Evolutionary conservation across 2,113 vertebrate genomes (phyloP), one percentile per base, ranked within the genome.

Genomic region (Platysternon megacephalum): DNA sequence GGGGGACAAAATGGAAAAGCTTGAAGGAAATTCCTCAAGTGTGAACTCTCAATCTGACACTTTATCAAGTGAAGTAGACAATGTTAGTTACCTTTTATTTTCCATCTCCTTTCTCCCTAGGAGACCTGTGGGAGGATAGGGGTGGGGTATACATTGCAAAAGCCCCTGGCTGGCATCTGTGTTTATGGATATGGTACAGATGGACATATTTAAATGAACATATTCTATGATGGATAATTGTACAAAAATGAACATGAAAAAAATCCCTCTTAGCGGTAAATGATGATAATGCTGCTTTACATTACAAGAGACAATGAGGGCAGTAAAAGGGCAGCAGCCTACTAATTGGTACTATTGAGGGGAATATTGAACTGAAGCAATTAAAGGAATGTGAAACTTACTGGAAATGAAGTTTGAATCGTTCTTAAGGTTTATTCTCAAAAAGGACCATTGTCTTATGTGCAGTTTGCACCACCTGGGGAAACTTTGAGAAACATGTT

Each of bases 401-500:
- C 93, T 95, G 91, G 94, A 95, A 97, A 68, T 92, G 84, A 39
- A 65, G 90, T 56, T 84, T 90, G 85, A 95, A 92, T 92, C 89
- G 87, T 83, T 79, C 65, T 92, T 85, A 58, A 96, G 95, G 89
- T 93, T 89, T 94, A 90, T 96, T 96, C 92, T 92, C 87, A 95
- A 97, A 52, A 94, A 97, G 93, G 82, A 81, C 94, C 89, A 95
- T 94, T 96, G 87, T 89, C 84, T 97, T 96, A 52, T 79, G 61
- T 84, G 91, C 53, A 95, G 93, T 97, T 94, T 96, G 82, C 81
- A 84, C 3, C 19, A 94, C 93, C 93, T 56, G 68, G 95, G 93
- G 87, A 97, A 93, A 95, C 86, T 87, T 48, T 92, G 91, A 96
- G 93, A 97, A 46, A 95, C 94, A 22, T 5, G 87, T 96, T 96